A percentile compares a stretch with the other conserved stretches of the same genome.
Evolutionary conservation across 2,797 vertebrate genomes (phyloP).

Genomic region (Microctenopoma stevenorrisi): DNA sequence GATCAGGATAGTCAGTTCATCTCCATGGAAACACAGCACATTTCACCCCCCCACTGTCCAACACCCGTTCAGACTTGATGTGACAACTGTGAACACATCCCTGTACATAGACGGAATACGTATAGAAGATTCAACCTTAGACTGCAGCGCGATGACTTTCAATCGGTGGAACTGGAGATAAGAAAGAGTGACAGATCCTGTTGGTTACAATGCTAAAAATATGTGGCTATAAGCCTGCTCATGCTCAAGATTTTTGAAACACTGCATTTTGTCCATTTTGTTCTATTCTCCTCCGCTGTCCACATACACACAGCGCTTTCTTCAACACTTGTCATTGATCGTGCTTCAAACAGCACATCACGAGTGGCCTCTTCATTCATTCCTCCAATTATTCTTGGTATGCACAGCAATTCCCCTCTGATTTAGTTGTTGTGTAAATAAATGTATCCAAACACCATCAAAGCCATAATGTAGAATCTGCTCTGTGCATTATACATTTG

Average conservation of each 20-base stretch:
- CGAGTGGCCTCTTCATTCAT: constrained; percentile 39
- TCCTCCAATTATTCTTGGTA: constrained; percentile 27
- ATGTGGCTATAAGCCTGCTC: background rate
- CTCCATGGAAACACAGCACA: background rate
- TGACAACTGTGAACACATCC: background rate
- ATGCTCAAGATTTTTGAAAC: background rate
- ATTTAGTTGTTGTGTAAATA: constrained; percentile 32
- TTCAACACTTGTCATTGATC: constrained; percentile 50
- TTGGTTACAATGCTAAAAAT: background rate
- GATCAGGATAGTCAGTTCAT: background rate
- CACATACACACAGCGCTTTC: constrained; percentile 42
- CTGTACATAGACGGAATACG: background rate
- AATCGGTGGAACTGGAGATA: background rate
- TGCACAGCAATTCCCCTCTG: background rate
- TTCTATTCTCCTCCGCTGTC: constrained; percentile 7
- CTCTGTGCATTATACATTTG: constrained; percentile 12
- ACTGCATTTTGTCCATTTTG: constrained; percentile 28
- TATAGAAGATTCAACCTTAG: background rate
- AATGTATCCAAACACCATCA: constrained; percentile 23
- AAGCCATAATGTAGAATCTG: constrained; percentile 14
- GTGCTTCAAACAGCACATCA: constrained; percentile 31
- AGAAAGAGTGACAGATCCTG: background rate
- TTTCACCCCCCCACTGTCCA: background rate
- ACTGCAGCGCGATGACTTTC: background rate
- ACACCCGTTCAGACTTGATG: too few species aligned